Conservation (phyloP, 2,888 invertebrate species). For the Tuberolachnus salignus region DNA sequence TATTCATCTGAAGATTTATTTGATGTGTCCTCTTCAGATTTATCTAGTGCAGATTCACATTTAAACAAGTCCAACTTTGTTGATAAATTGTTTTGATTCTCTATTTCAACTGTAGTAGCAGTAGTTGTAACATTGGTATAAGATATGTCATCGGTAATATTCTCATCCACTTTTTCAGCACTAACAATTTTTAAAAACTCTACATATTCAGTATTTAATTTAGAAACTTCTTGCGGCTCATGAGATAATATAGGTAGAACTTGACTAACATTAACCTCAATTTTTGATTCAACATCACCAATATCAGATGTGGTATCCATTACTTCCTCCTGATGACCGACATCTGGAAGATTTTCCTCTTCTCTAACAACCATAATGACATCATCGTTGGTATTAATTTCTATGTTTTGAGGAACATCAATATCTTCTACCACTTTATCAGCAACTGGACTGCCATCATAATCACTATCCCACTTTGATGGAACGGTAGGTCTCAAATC, state of each 20-base stretch:
- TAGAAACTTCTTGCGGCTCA: slow-evolving; percentile 9
- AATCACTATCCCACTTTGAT: slow-evolving; percentile 58
- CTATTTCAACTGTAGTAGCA: background rate
- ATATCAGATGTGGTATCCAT: slow-evolving; percentile 30
- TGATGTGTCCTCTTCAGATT: background rate
- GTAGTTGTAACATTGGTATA: no score
- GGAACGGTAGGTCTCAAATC: slow-evolving; percentile 57
- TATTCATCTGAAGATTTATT: background rate
- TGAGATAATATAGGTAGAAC: background rate
- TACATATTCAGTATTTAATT: slow-evolving; percentile 57
- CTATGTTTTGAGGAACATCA: slow-evolving; percentile 30
- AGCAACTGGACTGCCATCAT: slow-evolving; percentile 57
- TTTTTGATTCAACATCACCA: background rate
- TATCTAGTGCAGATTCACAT: background rate
- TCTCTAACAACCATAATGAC: background rate
- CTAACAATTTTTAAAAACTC: slow-evolving; percentile 57
- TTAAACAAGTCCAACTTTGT: slow-evolving; percentile 1
- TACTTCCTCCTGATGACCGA: background rate
- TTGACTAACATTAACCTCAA: background rate
- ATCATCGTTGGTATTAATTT: slow-evolving; percentile 10
- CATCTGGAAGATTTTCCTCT: background rate
- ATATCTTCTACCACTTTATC: slow-evolving; percentile 6
- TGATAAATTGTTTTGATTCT: slow-evolving; percentile 1
- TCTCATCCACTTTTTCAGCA: slow-evolving; percentile 6
- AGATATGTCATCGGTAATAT: background rate